Percentiles rank a stretch among this genome's conserved stretches.
These are phyloP conservation scores for Leptopterna dolabrata DNA, from an alignment of 2,888 invertebrate genomes.

Conservation along the genomic window DNA sequence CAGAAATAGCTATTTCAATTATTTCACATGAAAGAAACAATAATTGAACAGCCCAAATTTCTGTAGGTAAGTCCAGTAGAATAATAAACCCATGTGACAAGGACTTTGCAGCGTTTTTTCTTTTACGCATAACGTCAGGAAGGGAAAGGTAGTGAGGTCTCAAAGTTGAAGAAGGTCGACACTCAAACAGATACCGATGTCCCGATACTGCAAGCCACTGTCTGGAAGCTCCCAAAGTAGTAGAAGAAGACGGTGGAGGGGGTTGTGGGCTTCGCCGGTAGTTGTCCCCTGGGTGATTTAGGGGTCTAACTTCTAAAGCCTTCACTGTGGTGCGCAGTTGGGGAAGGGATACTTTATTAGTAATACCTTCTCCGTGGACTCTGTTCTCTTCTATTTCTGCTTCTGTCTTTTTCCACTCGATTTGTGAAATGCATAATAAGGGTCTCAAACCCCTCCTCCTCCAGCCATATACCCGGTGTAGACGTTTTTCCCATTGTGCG, in stretches of 20 bases:
- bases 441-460: neutral
- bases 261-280: neutral
- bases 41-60: too few relatives aligned
- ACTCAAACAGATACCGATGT: slow-evolving; percentile 30
- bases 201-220: slow-evolving; percentile 18
- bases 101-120: too few relatives aligned
- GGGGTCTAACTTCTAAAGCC: neutral
- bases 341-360: slow-evolving; percentile 16
- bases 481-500: neutral
- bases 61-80: too few relatives aligned
- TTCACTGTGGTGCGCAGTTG: neutral
- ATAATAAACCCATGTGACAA: too few relatives aligned
- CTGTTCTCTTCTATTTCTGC: neutral
- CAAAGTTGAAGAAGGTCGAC: neutral
- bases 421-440: slow-evolving; percentile 1
- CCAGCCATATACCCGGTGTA: neutral
- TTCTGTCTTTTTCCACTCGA: neutral
- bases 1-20: too few relatives aligned
- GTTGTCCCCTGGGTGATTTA: neutral
- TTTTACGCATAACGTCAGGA: too few relatives aligned
- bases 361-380: neutral
- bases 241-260: neutral
- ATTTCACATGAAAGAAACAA: too few relatives aligned
- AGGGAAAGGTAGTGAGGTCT: neutral
- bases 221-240: neutral